A percentile compares a stretch with the other conserved stretches of the same genome.
These are phyloP conservation scores for Sternotherus odoratus DNA, from an alignment of 2,797 vertebrate species.

Conservation along the genomic window DNA sequence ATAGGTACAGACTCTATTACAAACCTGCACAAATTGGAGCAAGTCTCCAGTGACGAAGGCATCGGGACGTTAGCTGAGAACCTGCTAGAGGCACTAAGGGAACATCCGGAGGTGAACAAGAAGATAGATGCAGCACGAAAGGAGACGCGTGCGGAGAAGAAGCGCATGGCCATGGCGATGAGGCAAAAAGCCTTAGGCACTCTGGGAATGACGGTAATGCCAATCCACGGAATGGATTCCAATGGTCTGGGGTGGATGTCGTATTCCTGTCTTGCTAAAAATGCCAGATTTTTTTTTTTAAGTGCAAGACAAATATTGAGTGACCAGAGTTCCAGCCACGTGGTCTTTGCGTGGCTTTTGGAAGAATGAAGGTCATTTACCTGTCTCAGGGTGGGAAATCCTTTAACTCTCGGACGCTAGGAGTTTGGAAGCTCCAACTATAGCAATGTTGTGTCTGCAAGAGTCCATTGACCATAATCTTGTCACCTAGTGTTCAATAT, in stretches of 20 bases:
- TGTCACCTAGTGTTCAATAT: background rate
- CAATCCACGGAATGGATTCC: background rate
- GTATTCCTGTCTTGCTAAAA: background rate
- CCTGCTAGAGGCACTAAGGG: slow-evolving; percentile 94
- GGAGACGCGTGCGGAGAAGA: slow-evolving; percentile 97
- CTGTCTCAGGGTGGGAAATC: background rate
- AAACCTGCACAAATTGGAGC: slow-evolving; percentile 98
- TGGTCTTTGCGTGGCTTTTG: fast-evolving
- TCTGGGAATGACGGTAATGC: slow-evolving; percentile 94
- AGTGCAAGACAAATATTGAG: background rate
- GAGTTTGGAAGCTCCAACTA: background rate
- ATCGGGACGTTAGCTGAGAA: slow-evolving; percentile 98
- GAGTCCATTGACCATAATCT: background rate
- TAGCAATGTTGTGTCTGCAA: background rate
- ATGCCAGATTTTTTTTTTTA: background rate
- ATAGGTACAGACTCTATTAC: slow-evolving; percentile 97
- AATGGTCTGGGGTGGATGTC: background rate
- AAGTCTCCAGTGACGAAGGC: slow-evolving; percentile 98
- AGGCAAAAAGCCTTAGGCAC: slow-evolving; percentile 98
- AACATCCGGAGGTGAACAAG: slow-evolving; percentile 94
- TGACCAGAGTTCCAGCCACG: background rate
- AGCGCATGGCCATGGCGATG: slow-evolving; percentile 99
- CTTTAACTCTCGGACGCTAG: background rate
- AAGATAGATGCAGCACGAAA: slow-evolving; percentile 97
- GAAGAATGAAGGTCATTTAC: background rate